These are phyloP conservation scores for Drosophila carrolli DNA, from an alignment of 1,140 invertebrate species.

Conservation along the genomic window DNA sequence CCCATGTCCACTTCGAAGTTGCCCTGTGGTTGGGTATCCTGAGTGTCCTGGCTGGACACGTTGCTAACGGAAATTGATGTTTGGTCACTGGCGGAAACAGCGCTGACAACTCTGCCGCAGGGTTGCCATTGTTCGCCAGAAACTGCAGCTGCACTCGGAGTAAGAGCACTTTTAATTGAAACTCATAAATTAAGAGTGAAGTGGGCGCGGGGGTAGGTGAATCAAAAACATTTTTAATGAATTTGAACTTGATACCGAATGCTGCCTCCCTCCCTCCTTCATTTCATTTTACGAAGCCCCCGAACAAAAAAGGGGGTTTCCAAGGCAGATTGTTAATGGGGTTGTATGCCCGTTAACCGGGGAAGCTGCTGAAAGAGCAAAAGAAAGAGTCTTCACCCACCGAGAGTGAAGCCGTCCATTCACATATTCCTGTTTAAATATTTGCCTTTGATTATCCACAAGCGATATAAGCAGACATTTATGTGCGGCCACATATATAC, in stretches of 20 bases:
- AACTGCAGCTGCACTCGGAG: conserved; percentile 10
- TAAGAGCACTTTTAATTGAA: conserved; percentile 78
- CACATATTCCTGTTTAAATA: conserved; percentile 77
- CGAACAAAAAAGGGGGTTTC: conserved; percentile 1
- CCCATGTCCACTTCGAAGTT: conserved; percentile 14
- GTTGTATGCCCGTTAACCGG: background rate
- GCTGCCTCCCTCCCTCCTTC: background rate
- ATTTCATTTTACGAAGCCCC: background rate
- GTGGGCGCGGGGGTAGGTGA: background rate
- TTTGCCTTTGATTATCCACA: conserved; percentile 79
- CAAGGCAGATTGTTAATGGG: conserved; percentile 10
- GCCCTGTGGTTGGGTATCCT: conserved; percentile 1
- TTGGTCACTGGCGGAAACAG: conserved; percentile 3
- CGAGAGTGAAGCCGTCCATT: background rate
- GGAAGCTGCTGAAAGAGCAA: too few species aligned
- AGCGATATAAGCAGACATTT: conserved; percentile 49
- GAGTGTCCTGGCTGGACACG: background rate
- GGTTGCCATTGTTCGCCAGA: conserved; percentile 6
- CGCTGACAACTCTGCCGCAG: conserved; percentile 8
- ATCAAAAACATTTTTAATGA: conserved; percentile 44
- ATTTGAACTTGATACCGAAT: conserved; percentile 50
- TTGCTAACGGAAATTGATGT: conserved; percentile 49
- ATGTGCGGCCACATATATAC: background rate
- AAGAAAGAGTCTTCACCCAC: background rate
- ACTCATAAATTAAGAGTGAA: conserved; percentile 69